These are phyloP conservation scores for Caenorhabditis macrosperma DNA, from an alignment of 2,888 invertebrate species.

Conservation along the genomic window DNA sequence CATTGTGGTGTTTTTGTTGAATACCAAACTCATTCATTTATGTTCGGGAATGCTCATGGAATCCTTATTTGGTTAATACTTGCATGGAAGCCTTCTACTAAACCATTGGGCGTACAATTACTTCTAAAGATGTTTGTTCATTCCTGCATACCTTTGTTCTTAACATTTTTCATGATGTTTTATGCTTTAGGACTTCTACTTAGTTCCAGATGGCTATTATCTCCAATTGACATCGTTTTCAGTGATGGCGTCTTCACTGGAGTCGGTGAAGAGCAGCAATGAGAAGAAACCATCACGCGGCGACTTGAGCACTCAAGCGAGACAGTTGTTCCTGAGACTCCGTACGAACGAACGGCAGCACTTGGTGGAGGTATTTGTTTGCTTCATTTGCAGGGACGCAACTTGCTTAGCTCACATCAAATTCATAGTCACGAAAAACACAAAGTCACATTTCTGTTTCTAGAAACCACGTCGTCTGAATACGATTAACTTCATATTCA, in stretches of 20 bases:
- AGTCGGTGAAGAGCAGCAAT: slow-evolving; percentile 59
- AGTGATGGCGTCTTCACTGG: slow-evolving; percentile 70
- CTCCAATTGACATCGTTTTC: slow-evolving; percentile 25
- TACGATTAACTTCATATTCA: neutral
- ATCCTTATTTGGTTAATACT: neutral
- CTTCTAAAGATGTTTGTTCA: slow-evolving; percentile 31
- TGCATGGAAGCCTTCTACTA: slow-evolving; percentile 17
- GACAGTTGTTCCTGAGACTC: slow-evolving; percentile 56
- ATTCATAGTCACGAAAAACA: neutral
- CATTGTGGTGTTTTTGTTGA: slow-evolving; percentile 39
- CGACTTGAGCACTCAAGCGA: slow-evolving; percentile 56
- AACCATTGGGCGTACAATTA: slow-evolving; percentile 1
- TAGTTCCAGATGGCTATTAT: neutral
- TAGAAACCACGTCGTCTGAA: neutral
- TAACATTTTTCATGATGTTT: slow-evolving; percentile 34
- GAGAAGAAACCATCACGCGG: slow-evolving; percentile 57
- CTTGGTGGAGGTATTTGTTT: slow-evolving; percentile 66
- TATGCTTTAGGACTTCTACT: slow-evolving; percentile 23
- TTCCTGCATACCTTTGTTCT: slow-evolving; percentile 33
- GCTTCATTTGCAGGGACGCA: neutral
- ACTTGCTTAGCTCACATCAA: too few relatives aligned
- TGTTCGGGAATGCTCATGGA: neutral
- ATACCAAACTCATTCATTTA: neutral
- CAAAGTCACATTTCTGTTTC: neutral
- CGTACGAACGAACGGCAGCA: slow-evolving; percentile 61